phyloP scores from a whole-genome alignment of 2,113 vertebrate species.

The Trogon melanurus region DNA sequence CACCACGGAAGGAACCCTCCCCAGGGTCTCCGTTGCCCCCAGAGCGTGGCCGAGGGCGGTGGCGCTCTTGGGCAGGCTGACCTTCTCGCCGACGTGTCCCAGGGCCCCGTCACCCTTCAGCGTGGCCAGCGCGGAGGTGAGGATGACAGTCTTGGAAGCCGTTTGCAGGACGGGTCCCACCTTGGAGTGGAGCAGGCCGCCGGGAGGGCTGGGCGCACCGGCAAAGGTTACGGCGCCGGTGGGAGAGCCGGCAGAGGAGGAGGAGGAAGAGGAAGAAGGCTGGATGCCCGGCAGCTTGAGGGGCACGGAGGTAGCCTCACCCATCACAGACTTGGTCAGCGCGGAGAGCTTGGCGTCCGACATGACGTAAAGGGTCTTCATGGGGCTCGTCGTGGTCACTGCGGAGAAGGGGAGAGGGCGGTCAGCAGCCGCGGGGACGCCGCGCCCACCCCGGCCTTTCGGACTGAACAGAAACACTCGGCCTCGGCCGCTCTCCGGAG shows the following conservation, averaged over 20 bases:
- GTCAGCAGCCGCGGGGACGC: fast-evolving
- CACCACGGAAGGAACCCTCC: slow-evolving; percentile 56
- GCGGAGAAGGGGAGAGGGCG: background rate
- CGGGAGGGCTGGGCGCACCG: background rate
- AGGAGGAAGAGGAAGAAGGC: background rate
- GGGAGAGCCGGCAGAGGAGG: background rate
- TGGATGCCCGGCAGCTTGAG: background rate
- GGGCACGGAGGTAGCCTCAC: slow-evolving; percentile 29
- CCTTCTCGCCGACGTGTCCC: background rate
- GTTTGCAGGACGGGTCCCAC: slow-evolving; percentile 45
- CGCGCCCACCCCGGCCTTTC: background rate
- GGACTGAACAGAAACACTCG: background rate
- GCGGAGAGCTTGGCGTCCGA: slow-evolving; percentile 54
- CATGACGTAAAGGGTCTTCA: slow-evolving; percentile 47
- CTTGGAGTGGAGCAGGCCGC: slow-evolving; percentile 15
- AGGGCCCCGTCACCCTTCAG: background rate
- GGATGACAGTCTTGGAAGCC: slow-evolving; percentile 30
- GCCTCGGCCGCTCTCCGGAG: background rate
- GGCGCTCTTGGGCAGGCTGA: background rate
- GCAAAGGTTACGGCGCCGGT: background rate
- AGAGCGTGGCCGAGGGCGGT: background rate
- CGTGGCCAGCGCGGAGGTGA: background rate
- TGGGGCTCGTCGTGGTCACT: slow-evolving; percentile 74
- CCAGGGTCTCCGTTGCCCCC: slow-evolving; percentile 29
- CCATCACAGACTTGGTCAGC: slow-evolving; percentile 52